A percentile compares a stretch with the other conserved stretches of the same genome.
phyloP scores from a whole-genome alignment of 1,140 invertebrate species.

The Cyrtorhinus lividipennis region DNA sequence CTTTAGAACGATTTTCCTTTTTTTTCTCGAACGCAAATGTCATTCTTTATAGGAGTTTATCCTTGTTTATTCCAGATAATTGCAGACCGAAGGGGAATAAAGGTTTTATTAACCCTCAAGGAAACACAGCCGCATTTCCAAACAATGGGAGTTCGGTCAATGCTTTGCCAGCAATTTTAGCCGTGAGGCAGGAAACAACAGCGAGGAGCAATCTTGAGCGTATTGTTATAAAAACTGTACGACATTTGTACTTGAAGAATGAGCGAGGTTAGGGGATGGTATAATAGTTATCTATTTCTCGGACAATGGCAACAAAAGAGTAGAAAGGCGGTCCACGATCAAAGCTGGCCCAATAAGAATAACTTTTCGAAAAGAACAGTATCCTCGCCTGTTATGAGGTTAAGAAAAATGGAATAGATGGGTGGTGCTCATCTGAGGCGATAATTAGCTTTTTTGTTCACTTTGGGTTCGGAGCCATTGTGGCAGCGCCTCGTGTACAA shows the following conservation, averaged over 20 bases:
- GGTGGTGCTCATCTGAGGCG: neutral
- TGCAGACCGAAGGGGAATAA: neutral
- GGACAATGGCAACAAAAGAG: neutral
- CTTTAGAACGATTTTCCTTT: conserved; percentile 5
- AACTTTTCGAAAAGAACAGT: neutral
- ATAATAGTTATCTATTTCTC: neutral
- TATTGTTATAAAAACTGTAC: neutral
- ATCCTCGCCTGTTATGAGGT: no score
- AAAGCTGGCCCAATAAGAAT: neutral
- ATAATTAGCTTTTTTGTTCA: conserved; percentile 5
- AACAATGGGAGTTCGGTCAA: conserved; percentile 1
- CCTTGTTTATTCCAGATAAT: neutral
- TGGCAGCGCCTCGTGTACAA: neutral
- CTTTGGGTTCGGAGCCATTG: neutral
- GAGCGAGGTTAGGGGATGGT: neutral
- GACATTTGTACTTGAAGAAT: conserved; percentile 4
- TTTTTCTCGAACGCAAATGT: conserved; percentile 1
- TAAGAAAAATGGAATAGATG: neutral
- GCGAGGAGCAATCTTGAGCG: no score
- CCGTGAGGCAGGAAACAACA: neutral
- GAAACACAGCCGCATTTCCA: neutral
- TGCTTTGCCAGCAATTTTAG: neutral
- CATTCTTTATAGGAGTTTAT: neutral
- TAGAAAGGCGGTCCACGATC: neutral
- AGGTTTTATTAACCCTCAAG: neutral